A percentile compares a stretch with the other conserved stretches of the same genome.
Evolutionary conservation across 1,140 invertebrate genomes (phyloP).

Genomic region (Aleiodes sp.): DNA sequence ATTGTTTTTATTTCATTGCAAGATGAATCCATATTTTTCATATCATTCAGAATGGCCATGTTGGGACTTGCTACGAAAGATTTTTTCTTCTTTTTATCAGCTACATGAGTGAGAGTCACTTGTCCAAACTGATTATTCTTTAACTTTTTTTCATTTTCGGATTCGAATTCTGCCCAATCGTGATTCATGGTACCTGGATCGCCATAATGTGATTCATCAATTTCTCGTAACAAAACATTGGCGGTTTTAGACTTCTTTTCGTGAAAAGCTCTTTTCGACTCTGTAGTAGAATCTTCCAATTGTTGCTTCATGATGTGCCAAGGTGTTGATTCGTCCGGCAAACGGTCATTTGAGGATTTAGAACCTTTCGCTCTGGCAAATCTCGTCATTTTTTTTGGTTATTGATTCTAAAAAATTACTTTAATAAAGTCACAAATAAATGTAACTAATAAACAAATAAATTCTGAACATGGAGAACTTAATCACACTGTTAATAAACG

Average conservation of each 20-base stretch:
- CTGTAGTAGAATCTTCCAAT: conserved; percentile 52
- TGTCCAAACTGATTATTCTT: background rate
- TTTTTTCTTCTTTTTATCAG: conserved; percentile 38
- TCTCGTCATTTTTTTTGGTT: conserved; percentile 76
- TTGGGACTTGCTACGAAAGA: background rate
- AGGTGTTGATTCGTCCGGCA: conserved; percentile 75
- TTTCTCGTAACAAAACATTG: conserved; percentile 49
- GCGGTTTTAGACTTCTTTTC: conserved; percentile 52
- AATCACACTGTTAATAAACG: background rate
- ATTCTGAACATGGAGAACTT: background rate
- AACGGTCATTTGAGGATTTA: conserved; percentile 76
- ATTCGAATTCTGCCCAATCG: conserved; percentile 58
- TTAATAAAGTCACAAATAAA: too few species aligned
- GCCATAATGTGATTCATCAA: conserved; percentile 41
- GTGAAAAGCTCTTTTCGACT: conserved; percentile 57
- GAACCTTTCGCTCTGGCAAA: conserved; percentile 79
- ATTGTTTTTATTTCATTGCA: too few species aligned
- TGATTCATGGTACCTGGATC: conserved; percentile 38
- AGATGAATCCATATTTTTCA: too few species aligned
- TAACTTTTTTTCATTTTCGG: conserved; percentile 13
- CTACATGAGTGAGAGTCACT: background rate
- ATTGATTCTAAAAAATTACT: too few species aligned
- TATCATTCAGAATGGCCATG: too few species aligned
- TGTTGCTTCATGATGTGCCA: conserved; percentile 78
- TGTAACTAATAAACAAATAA: background rate